Evolutionary conservation across 1,140 invertebrate genomes (phyloP).

Genomic region (Achroia grisella): DNA sequence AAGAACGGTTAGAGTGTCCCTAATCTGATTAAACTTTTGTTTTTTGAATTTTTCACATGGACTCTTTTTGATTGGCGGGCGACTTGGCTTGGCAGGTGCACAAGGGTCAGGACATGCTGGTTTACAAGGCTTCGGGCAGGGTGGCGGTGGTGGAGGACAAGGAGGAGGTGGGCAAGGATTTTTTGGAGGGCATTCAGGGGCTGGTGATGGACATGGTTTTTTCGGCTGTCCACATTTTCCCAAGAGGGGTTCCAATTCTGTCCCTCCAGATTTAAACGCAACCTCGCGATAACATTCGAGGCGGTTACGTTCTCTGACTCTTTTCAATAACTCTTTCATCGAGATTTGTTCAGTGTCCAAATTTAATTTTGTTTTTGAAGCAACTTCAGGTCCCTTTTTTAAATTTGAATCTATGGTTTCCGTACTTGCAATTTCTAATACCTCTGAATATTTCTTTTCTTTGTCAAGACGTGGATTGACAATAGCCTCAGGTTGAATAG

Average conservation of each 20-base stretch:
- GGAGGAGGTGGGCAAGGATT: slow-evolving; percentile 13
- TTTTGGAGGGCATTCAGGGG: slow-evolving; percentile 4
- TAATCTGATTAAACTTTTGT: neutral
- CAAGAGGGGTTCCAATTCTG: slow-evolving; percentile 10
- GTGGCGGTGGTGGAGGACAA: slow-evolving; percentile 2
- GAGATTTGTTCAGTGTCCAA: slow-evolving; percentile 9
- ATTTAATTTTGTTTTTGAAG: neutral
- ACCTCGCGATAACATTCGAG: slow-evolving; percentile 18
- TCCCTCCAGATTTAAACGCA: neutral
- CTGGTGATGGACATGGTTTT: slow-evolving; percentile 3
- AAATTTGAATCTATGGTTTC: too few relatives aligned
- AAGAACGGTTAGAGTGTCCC: neutral
- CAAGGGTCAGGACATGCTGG: slow-evolving; percentile 16
- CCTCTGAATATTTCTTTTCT: too few relatives aligned
- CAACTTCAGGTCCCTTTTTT: too few relatives aligned
- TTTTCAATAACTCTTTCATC: slow-evolving; percentile 29
- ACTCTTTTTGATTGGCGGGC: slow-evolving; percentile 5
- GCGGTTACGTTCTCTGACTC: slow-evolving; percentile 25
- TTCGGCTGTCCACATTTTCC: slow-evolving; percentile 16
- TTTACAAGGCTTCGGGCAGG: slow-evolving; percentile 21
- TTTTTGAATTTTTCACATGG: slow-evolving; percentile 4
- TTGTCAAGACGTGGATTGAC: slow-evolving; percentile 1
- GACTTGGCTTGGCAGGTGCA: slow-evolving; percentile 2
- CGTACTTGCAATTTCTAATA: too few relatives aligned
- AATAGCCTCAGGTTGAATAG: neutral